Evolutionary conservation across 2,888 invertebrate species (phyloP).

Genomic region (Alsophila aescularia): DNA sequence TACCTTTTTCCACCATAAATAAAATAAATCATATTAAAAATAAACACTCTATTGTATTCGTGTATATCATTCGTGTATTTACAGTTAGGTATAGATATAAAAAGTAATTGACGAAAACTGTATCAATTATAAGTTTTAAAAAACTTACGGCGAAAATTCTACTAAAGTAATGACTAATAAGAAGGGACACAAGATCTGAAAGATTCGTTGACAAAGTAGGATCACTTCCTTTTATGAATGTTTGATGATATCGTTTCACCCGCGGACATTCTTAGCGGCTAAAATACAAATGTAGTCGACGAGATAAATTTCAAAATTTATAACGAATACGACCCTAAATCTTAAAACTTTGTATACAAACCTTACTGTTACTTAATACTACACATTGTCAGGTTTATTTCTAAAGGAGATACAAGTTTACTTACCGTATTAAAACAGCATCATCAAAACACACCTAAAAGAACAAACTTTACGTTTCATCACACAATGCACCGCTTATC

Average conservation of each 20-base stretch:
- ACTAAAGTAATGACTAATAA: neutral
- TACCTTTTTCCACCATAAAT: too few relatives aligned
- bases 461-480: conserved; percentile 8
- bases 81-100: too few relatives aligned
- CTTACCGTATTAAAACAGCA: conserved; percentile 26
- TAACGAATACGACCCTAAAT: too few relatives aligned
- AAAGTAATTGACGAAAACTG: too few relatives aligned
- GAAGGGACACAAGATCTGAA: neutral
- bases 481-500: neutral
- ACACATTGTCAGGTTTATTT: neutral
- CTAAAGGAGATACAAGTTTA: conserved; percentile 9
- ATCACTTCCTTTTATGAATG: neutral
- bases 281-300: too few relatives aligned
- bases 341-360: too few relatives aligned
- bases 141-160: neutral
- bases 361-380: too few relatives aligned
- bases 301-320: neutral
- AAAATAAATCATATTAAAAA: too few relatives aligned
- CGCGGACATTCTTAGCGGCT: neutral
- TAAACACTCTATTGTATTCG: too few relatives aligned
- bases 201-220: neutral
- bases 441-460: conserved; percentile 20
- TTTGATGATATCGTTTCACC: neutral
- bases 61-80: too few relatives aligned
- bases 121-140: neutral